Conservation (phyloP, 2,888 invertebrate species). For the Catonia carolina region DNA sequence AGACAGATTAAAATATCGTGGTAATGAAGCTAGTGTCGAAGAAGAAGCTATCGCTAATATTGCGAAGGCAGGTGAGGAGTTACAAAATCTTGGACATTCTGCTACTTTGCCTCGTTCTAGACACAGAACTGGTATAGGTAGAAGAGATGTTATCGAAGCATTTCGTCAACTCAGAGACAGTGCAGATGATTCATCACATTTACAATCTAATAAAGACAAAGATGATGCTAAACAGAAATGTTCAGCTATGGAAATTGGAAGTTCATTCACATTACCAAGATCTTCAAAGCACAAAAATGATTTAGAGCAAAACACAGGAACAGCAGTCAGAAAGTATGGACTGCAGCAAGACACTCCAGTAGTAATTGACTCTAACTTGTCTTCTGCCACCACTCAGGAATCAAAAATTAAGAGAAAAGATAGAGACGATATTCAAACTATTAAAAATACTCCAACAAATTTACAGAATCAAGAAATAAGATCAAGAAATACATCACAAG, state of each 20-base stretch:
- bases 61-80: constrained; percentile 42
- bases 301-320: constrained; percentile 45
- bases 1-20: constrained; percentile 52
- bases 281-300: constrained; percentile 39
- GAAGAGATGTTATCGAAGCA: constrained; percentile 62
- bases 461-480: constrained; percentile 10
- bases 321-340: constrained; percentile 31
- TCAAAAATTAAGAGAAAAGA: background rate
- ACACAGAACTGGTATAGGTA: constrained; percentile 59
- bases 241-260: constrained; percentile 33
- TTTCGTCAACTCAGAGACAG: constrained; percentile 47
- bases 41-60: constrained; percentile 42
- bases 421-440: constrained; percentile 5
- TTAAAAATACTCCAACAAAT: background rate
- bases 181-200: constrained; percentile 31
- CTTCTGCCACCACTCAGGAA: background rate
- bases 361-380: background rate
- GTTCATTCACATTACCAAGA: constrained; percentile 41
- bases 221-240: background rate
- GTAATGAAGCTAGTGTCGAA: constrained; percentile 33
- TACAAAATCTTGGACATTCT: constrained; percentile 46
- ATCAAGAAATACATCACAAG: constrained; percentile 19
- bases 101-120: constrained; percentile 42
- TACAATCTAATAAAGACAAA: background rate
- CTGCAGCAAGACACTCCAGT: constrained; percentile 13